phyloP scores from a whole-genome alignment of 1,140 invertebrate genomes.

The Pinna nobilis region DNA sequence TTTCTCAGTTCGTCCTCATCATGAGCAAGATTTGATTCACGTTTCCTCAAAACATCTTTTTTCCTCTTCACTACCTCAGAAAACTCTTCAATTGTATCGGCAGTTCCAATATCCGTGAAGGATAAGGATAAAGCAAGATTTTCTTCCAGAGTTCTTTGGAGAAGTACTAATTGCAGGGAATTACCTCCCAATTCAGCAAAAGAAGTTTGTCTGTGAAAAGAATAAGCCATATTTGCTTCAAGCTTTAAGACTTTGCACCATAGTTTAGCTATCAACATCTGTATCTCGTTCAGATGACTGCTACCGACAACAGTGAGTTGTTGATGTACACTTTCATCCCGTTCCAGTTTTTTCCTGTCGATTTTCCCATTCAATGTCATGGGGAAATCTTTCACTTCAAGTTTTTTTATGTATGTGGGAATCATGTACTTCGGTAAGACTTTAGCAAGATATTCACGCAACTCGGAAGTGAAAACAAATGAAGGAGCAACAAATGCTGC shows the following conservation, averaged over 20 bases:
- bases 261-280: conserved; percentile 46
- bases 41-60: conserved; percentile 36
- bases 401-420: conserved; percentile 51
- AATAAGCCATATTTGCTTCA: conserved; percentile 39
- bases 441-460: conserved; percentile 51
- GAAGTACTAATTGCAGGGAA: conserved; percentile 53
- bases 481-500: conserved; percentile 54
- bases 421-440: conserved; percentile 58
- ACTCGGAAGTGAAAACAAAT: conserved; percentile 50
- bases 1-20: conserved; percentile 28
- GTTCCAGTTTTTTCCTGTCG: conserved; percentile 49
- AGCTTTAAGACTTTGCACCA: conserved; percentile 52
- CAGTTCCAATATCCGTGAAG: conserved; percentile 54
- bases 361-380: conserved; percentile 58
- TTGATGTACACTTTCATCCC: conserved; percentile 52
- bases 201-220: conserved; percentile 49
- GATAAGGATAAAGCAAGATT: conserved; percentile 41
- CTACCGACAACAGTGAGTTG: conserved; percentile 24
- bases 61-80: conserved; percentile 49
- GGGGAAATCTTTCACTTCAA: conserved; percentile 50
- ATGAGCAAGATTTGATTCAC: conserved; percentile 13
- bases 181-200: conserved; percentile 57
- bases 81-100: conserved; percentile 58
- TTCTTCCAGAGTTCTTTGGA: conserved; percentile 50
- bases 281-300: conserved; percentile 54